Conservation (phyloP, 1,140 invertebrate genomes). For the Mercenaria mercenaria region DNA sequence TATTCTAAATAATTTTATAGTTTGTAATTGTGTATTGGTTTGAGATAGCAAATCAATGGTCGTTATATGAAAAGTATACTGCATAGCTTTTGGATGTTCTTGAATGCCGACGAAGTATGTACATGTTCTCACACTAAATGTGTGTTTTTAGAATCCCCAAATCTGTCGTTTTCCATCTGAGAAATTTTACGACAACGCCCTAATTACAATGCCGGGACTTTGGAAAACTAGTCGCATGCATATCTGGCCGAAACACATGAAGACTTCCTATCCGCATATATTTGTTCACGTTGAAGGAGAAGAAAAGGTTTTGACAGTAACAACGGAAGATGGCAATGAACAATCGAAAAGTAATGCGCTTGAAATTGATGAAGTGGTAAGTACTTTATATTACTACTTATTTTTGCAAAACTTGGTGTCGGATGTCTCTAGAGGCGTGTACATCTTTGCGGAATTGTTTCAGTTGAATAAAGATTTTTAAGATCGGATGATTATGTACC, state of each 20-base stretch:
- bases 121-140: too few species aligned
- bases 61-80: too few species aligned
- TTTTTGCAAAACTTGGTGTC: too few species aligned
- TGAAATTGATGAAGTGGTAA: slow-evolving; percentile 44
- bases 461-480: too few species aligned
- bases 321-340: slow-evolving; percentile 38
- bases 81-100: too few species aligned
- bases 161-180: slow-evolving; percentile 80
- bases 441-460: too few species aligned
- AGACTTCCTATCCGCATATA: not conserved
- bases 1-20: too few species aligned
- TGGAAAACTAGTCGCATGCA: slow-evolving; percentile 28
- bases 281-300: slow-evolving; percentile 34
- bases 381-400: not conserved
- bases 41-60: too few species aligned
- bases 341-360: slow-evolving; percentile 1
- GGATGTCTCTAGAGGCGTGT: too few species aligned
- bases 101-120: too few species aligned
- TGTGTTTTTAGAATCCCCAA: slow-evolving; percentile 75
- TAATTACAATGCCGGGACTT: slow-evolving; percentile 56
- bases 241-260: slow-evolving; percentile 61
- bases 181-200: slow-evolving; percentile 75
- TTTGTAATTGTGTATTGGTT: too few species aligned
- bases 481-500: too few species aligned
- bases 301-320: slow-evolving; percentile 3